Evolutionary conservation across 2,888 invertebrate genomes (phyloP).

Genomic region (Chesias legatella): DNA sequence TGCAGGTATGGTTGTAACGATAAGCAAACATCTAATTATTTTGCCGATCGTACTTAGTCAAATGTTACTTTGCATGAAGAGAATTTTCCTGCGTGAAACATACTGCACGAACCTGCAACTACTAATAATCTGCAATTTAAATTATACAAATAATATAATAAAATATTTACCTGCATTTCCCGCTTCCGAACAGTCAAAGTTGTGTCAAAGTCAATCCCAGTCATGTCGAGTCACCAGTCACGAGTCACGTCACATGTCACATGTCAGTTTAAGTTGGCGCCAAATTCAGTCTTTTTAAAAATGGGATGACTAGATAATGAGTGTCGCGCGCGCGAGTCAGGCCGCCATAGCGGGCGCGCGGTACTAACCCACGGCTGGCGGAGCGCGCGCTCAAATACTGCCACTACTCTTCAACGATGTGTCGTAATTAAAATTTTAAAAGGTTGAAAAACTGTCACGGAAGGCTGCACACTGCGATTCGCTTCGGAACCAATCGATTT

Average conservation of each 20-base stretch:
- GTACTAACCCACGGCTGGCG: constrained; percentile 50
- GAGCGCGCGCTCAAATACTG: constrained; percentile 58
- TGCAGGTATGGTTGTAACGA: no score
- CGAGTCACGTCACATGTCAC: constrained; percentile 33
- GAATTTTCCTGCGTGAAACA: no score
- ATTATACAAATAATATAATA: no score
- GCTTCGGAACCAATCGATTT: constrained; percentile 42
- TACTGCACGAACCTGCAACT: no score
- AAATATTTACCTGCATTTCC: constrained; percentile 36
- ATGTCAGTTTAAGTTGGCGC: constrained; percentile 22
- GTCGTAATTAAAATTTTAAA: constrained; percentile 40
- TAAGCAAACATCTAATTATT: no score
- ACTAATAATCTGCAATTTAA: no score
- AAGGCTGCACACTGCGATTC: constrained; percentile 38
- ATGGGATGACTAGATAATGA: constrained; percentile 56
- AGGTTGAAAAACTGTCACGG: constrained; percentile 47
- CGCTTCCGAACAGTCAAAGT: constrained; percentile 32
- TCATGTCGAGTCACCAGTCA: constrained; percentile 35
- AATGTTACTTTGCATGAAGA: no score
- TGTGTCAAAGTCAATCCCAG: constrained; percentile 39
- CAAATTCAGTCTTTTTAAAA: constrained; percentile 29
- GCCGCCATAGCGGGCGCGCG: constrained; percentile 62
- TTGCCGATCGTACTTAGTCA: no score
- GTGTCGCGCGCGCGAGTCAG: constrained; percentile 50
- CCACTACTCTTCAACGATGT: constrained; percentile 57